phyloP scores from a whole-genome alignment of 2,797 vertebrate species.

The Sebastiscus albofasciatus region DNA sequence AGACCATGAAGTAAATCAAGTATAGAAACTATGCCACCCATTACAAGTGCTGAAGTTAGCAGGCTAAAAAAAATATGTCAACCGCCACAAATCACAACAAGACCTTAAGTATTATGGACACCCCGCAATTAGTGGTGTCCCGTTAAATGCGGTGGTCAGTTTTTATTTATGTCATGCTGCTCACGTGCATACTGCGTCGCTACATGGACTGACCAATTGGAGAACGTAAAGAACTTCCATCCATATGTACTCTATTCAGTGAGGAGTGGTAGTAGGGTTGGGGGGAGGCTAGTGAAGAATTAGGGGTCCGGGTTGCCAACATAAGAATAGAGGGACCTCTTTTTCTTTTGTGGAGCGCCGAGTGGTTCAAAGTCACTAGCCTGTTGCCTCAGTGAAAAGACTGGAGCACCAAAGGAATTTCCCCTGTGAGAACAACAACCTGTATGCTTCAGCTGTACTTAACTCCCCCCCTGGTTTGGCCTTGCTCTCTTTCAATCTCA shows the following conservation, averaged over 20 bases:
- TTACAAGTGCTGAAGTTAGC: constrained; percentile 47
- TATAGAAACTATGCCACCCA: constrained; percentile 41
- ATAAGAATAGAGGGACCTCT: constrained; percentile 59
- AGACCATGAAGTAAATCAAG: constrained; percentile 36
- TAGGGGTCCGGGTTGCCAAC: constrained; percentile 39
- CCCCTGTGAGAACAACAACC: constrained; percentile 77
- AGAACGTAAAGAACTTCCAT: constrained; percentile 23
- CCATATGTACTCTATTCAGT: constrained; percentile 40
- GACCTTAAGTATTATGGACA: constrained; percentile 38
- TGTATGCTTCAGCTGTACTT: constrained; percentile 70
- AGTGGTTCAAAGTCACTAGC: constrained; percentile 79
- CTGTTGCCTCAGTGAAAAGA: constrained; percentile 86
- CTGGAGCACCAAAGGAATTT: constrained; percentile 79
- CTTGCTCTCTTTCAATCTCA: constrained; percentile 55
- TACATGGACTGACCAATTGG: constrained; percentile 41
- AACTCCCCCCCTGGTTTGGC: constrained; percentile 39
- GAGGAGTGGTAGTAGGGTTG: constrained; percentile 24
- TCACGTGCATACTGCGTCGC: constrained; percentile 26
- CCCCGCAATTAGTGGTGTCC: constrained; percentile 66
- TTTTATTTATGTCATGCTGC: constrained; percentile 59
- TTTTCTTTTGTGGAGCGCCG: constrained; percentile 65
- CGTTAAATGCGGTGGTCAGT: constrained; percentile 55
- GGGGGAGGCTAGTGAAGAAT: constrained; percentile 39
- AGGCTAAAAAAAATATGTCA: constrained; percentile 42
- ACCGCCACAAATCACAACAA: constrained; percentile 58